Percentiles rank a stretch among this genome's conserved stretches.
These are phyloP conservation scores for Lethocerus indicus DNA, from an alignment of 1,140 invertebrate species.

Conservation along the genomic window DNA sequence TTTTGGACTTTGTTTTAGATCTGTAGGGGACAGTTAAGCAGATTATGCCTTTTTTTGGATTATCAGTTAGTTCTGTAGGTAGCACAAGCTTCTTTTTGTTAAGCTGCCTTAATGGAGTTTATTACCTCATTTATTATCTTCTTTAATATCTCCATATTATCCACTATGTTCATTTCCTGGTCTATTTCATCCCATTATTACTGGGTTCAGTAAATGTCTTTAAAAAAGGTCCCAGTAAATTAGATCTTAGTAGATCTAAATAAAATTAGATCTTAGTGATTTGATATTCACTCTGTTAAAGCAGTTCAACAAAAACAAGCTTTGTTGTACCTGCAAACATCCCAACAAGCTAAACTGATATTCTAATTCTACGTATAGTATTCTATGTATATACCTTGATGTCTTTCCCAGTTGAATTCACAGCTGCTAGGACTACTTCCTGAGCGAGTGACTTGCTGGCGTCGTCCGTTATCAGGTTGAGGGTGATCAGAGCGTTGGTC, in stretches of 20 bases:
- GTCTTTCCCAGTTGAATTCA: constrained; percentile 24
- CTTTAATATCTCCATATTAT: no score
- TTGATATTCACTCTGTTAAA: background rate
- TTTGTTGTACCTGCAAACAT: background rate
- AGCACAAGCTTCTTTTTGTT: no score
- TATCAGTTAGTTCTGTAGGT: no score
- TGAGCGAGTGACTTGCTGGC: constrained; percentile 41
- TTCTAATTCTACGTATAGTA: constrained; percentile 21
- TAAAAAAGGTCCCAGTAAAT: background rate
- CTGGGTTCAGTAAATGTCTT: no score
- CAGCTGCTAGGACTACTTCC: constrained; percentile 30
- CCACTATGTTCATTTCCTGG: no score
- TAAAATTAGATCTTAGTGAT: background rate
- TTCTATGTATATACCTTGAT: constrained; percentile 25
- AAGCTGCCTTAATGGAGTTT: no score
- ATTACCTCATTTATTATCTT: no score
- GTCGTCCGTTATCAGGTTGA: constrained; percentile 51
- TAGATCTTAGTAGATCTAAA: background rate
- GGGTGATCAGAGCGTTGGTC: constrained; percentile 31
- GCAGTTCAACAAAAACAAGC: background rate
- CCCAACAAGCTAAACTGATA: background rate
- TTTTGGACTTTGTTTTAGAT: no score
- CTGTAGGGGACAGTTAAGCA: no score
- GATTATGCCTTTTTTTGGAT: no score
- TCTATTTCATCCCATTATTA: no score